These are phyloP conservation scores for Okapia johnstoni DNA, from an alignment of 2,113 vertebrate genomes.

Conservation along the genomic window DNA sequence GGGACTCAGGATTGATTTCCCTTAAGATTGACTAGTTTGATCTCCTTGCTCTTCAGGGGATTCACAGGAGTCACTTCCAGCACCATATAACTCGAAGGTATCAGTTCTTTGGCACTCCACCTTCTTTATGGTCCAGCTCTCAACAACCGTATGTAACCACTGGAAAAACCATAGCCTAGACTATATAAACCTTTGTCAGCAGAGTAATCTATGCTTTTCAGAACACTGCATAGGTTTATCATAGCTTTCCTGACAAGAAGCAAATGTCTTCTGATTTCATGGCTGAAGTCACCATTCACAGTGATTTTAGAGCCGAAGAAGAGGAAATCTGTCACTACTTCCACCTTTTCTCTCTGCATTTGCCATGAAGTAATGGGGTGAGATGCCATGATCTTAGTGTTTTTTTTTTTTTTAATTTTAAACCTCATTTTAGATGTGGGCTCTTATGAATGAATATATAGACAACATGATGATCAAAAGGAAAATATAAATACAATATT, in stretches of 20 bases:
- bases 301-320: not conserved
- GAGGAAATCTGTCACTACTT: not conserved
- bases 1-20: not conserved
- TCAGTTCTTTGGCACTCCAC: not conserved
- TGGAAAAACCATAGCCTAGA: not conserved
- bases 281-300: not conserved
- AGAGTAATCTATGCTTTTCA: not conserved
- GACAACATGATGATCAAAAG: not conserved
- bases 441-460: not conserved
- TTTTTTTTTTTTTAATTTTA: not conserved
- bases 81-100: not conserved
- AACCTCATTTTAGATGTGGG: not conserved
- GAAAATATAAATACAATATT: not conserved
- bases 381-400: not conserved
- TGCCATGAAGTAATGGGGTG: not conserved
- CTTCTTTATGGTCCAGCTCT: fast-evolving
- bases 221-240: not conserved
- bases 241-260: not conserved
- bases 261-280: not conserved
- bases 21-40: not conserved
- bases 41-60: not conserved
- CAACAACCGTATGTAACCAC: not conserved
- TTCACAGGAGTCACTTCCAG: not conserved
- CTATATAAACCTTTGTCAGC: not conserved
- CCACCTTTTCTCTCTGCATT: not conserved